phyloP scores from a whole-genome alignment of 2,113 vertebrate genomes.

The Sorex fumeus region DNA sequence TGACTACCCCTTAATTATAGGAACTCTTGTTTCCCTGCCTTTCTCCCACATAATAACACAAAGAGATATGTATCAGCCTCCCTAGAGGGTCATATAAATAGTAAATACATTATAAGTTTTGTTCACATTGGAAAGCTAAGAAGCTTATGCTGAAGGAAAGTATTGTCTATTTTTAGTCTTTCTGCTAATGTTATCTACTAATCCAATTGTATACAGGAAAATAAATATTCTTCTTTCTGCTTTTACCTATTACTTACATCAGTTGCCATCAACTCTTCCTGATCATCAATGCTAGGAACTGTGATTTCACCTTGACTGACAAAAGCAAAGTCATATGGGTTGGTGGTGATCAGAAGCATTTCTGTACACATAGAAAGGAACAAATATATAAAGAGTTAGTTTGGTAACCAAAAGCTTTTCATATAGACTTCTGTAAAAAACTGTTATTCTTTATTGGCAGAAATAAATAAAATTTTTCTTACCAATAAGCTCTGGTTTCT shows the following conservation, averaged over 20 bases:
- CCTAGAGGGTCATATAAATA: background rate
- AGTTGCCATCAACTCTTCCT: slow-evolving; percentile 91
- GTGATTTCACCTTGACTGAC: slow-evolving; percentile 91
- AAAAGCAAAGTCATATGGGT: slow-evolving; percentile 91
- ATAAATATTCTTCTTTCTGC: background rate
- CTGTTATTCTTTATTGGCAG: slow-evolving; percentile 3
- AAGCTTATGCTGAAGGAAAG: background rate
- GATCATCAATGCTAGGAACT: slow-evolving; percentile 92
- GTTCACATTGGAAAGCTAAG: background rate
- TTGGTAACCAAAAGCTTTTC: slow-evolving; percentile 7
- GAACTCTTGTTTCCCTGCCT: background rate
- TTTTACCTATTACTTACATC: slow-evolving; percentile 87
- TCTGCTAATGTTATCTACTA: background rate
- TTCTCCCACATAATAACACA: background rate
- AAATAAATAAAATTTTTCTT: slow-evolving; percentile 63
- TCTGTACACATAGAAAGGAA: slow-evolving; percentile 82
- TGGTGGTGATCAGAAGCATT: slow-evolving; percentile 93
- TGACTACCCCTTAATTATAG: background rate
- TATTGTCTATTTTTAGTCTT: background rate
- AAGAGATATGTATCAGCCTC: background rate
- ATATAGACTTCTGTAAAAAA: background rate
- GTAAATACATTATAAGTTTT: background rate
- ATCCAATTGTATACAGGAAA: background rate
- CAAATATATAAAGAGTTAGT: background rate
- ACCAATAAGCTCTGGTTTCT: slow-evolving; percentile 93